phyloP scores from a whole-genome alignment of 2,888 invertebrate species.

The Bellardia pandia region DNA sequence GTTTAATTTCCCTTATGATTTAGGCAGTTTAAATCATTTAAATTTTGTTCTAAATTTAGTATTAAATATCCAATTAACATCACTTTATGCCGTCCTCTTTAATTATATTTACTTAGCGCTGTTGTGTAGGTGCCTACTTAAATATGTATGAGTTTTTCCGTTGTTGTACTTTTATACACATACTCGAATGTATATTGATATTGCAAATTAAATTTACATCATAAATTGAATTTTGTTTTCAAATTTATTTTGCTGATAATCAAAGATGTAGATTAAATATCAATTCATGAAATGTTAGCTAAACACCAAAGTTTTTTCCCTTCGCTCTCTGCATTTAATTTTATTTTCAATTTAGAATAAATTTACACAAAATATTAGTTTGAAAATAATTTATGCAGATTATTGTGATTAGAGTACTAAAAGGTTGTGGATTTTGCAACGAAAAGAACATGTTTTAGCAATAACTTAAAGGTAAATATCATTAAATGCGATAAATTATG shows the following conservation, averaged over 20 bases:
- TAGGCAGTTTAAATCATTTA: too few species aligned
- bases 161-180: slow-evolving; percentile 15
- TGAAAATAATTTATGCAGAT: slow-evolving; percentile 58
- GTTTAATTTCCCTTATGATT: too few species aligned
- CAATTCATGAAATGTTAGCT: slow-evolving; percentile 68
- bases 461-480: slow-evolving; percentile 15
- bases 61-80: not conserved
- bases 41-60: too few species aligned
- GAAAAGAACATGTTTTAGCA: not conserved
- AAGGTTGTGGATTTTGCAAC: slow-evolving; percentile 35
- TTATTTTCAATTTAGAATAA: slow-evolving; percentile 64
- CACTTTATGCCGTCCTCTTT: slow-evolving; percentile 2
- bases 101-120: not conserved
- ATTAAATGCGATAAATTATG: slow-evolving; percentile 26
- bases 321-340: slow-evolving; percentile 25
- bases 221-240: slow-evolving; percentile 71
- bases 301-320: slow-evolving; percentile 6
- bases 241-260: slow-evolving; percentile 69
- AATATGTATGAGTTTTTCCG: slow-evolving; percentile 65
- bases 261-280: slow-evolving; percentile 72
- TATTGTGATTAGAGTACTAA: slow-evolving; percentile 44
- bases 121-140: slow-evolving; percentile 52
- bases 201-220: slow-evolving; percentile 69
- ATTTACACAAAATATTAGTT: slow-evolving; percentile 55
- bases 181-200: not conserved